Evolutionary conservation across 2,797 vertebrate genomes (phyloP).

Genomic region (Pampus argenteus): DNA sequence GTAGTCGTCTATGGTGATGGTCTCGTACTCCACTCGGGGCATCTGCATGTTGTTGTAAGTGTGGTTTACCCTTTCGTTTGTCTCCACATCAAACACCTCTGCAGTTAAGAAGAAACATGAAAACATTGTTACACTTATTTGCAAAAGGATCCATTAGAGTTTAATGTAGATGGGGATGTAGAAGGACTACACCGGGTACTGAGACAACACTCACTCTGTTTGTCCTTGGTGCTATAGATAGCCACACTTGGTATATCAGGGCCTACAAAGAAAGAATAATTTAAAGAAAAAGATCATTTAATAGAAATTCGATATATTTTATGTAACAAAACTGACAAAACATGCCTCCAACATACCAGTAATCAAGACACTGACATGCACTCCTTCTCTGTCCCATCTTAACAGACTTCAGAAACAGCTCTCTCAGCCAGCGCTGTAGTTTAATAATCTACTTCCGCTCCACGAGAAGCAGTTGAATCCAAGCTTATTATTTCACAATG

Average conservation of each 20-base stretch:
- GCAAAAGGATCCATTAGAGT: no score
- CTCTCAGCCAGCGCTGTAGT: conserved; percentile 35
- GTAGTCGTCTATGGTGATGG: conserved; percentile 91
- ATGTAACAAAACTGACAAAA: conserved; percentile 5
- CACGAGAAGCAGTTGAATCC: conserved; percentile 38
- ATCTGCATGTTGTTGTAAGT: conserved; percentile 90
- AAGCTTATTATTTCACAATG: conserved; percentile 64
- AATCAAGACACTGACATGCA: conserved; percentile 31
- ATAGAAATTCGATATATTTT: no score
- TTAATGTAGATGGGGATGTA: no score
- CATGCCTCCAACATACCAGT: conserved; percentile 2
- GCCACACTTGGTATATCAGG: conserved; percentile 81
- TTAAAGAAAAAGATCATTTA: conserved; percentile 1
- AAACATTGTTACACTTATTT: no score
- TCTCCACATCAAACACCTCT: conserved; percentile 94
- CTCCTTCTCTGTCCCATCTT: conserved; percentile 16
- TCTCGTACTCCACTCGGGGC: conserved; percentile 90
- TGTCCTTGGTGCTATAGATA: conserved; percentile 79
- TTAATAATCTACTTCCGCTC: conserved; percentile 63
- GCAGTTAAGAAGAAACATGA: conserved; percentile 50
- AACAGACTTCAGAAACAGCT: conserved; percentile 29
- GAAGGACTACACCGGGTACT: not conserved
- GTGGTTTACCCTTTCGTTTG: conserved; percentile 87
- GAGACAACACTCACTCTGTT: conserved; percentile 77
- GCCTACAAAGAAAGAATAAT: conserved; percentile 64